These are phyloP conservation scores for Theropithecus gelada DNA, from an alignment of 2,113 vertebrate genomes.

Conservation along the genomic window DNA sequence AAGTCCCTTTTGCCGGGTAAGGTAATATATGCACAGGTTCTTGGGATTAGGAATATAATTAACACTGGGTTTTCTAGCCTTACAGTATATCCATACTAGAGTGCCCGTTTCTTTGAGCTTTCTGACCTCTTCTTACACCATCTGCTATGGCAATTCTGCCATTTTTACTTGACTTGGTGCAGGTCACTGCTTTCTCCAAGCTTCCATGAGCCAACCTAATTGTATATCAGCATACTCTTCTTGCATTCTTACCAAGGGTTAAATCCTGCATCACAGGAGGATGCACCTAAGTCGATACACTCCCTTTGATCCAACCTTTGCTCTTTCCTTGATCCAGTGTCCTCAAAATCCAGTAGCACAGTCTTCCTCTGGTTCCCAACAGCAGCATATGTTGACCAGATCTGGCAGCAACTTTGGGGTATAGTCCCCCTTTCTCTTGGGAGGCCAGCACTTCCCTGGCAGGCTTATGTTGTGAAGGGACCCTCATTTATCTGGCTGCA, in stretches of 20 bases:
- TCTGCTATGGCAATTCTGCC: conserved; percentile 6
- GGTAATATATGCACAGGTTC: background rate
- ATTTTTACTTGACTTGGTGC: background rate
- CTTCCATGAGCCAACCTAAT: background rate
- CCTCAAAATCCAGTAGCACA: background rate
- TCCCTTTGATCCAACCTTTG: background rate
- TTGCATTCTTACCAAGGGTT: background rate
- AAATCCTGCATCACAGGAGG: background rate
- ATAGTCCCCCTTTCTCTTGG: background rate
- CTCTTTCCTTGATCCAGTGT: background rate
- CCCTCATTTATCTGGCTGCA: background rate
- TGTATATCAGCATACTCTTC: background rate
- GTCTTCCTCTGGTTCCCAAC: background rate
- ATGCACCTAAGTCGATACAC: background rate
- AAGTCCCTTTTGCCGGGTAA: background rate
- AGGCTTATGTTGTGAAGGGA: background rate
- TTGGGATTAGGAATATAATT: background rate
- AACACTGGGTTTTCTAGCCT: background rate
- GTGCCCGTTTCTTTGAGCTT: background rate
- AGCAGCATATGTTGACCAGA: background rate
- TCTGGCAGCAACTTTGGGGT: background rate
- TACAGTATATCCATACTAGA: background rate
- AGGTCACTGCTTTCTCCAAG: background rate
- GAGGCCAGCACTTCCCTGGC: background rate
- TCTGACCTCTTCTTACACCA: background rate